phyloP scores from a whole-genome alignment of 2,113 vertebrate species.

The Upupa epops region DNA sequence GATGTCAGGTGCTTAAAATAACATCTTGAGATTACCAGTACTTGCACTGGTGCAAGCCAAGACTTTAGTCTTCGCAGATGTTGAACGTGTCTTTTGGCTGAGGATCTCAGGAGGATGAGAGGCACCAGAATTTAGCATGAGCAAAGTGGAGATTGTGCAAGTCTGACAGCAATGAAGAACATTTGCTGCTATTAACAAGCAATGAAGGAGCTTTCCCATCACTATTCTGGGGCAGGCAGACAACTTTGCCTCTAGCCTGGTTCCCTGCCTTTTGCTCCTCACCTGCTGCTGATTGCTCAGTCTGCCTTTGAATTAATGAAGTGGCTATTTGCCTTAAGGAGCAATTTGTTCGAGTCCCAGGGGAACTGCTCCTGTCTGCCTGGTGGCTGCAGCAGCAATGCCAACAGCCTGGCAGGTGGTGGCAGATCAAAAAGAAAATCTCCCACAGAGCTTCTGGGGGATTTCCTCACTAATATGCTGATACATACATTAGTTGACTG shows the following conservation, averaged over 20 bases:
- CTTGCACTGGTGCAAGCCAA: neutral
- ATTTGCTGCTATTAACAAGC: neutral
- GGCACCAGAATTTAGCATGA: neutral
- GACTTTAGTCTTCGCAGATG: conserved; percentile 46
- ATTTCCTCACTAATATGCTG: conserved; percentile 67
- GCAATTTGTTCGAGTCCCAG: neutral
- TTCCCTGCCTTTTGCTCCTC: neutral
- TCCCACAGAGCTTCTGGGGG: conserved; percentile 57
- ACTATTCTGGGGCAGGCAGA: neutral
- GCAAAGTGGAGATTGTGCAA: neutral
- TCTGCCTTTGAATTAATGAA: conserved; percentile 29
- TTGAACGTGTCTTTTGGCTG: conserved; percentile 19
- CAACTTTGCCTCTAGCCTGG: neutral
- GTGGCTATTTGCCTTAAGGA: conserved; percentile 39
- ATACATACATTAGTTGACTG: conserved; percentile 56
- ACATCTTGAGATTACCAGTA: neutral
- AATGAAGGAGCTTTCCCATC: neutral
- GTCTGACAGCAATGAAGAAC: neutral
- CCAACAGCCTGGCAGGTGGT: conserved; percentile 55
- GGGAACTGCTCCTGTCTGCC: neutral
- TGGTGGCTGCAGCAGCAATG: neutral
- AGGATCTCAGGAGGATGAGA: conserved; percentile 6
- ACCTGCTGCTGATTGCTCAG: neutral
- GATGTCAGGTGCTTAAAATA: conserved; percentile 59
- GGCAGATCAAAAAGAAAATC: conserved; percentile 59